phyloP scores from a whole-genome alignment of 1,140 invertebrate species.

The Procambarus virginalis region DNA sequence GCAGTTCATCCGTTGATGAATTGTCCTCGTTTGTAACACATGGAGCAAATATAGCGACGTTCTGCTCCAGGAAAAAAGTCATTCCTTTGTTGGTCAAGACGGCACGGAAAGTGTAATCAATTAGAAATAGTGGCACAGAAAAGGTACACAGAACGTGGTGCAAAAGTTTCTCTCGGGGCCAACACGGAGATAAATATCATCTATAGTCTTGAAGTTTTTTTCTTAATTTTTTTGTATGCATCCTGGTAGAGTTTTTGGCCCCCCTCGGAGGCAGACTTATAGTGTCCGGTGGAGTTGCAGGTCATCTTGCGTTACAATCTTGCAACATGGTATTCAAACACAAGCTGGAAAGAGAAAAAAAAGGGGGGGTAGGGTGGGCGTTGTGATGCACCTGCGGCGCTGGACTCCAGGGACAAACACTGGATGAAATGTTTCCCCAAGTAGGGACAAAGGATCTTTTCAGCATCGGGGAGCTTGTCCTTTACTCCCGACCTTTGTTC shows the following conservation, averaged over 20 bases:
- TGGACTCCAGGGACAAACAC: slow-evolving; percentile 53
- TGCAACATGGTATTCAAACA: slow-evolving; percentile 31
- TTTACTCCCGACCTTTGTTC: slow-evolving; percentile 61
- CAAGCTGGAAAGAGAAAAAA: neutral
- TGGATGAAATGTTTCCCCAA: slow-evolving; percentile 64
- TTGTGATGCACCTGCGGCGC: slow-evolving; percentile 36
- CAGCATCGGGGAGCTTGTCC: slow-evolving; percentile 64
- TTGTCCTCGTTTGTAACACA: neutral
- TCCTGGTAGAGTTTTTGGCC: neutral
- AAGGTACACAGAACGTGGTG: neutral
- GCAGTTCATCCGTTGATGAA: neutral
- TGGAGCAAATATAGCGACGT: neutral
- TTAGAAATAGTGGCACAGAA: neutral
- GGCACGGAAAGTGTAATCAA: neutral
- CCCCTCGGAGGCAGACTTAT: neutral
- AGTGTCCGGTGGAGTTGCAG: slow-evolving; percentile 21
- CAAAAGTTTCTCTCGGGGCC: neutral
- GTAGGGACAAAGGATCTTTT: slow-evolving; percentile 66
- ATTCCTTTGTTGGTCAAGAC: neutral
- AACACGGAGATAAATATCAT: slow-evolving; percentile 18
- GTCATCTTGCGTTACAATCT: neutral
- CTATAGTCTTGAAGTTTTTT: slow-evolving; percentile 20
- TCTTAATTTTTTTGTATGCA: neutral
- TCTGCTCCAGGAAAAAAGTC: neutral
- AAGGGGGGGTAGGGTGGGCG: neutral